Base-by-base conservation (phyloP, 2,888 invertebrate species). In the Calliopum simillimum region DNA sequence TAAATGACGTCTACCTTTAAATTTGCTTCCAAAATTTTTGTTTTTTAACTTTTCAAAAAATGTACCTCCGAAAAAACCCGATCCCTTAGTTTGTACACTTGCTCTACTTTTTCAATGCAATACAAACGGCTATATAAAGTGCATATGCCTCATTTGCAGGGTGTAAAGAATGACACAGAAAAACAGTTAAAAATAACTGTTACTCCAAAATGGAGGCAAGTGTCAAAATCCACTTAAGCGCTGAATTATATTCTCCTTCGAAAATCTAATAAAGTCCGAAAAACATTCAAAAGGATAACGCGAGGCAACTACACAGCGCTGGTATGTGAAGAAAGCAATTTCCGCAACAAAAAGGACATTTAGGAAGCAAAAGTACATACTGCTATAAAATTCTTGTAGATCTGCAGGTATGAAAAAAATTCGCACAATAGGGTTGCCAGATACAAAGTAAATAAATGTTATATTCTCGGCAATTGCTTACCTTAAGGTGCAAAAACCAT, bases 81-180 rank as follows among this genome's bases (percentile, higher is more conserved):
- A n/a, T n/a, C n/a, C n/a, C n/a, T n/a, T n/a, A n/a, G n/a, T n/a
- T n/a, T n/a, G n/a, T n/a, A n/a, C n/a, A n/a, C n/a, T n/a, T n/a
- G n/a, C n/a, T n/a, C n/a, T n/a, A n/a, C n/a, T n/a, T n/a, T n/a
- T n/a, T n/a, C n/a, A n/a, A n/a, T n/a, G n/a, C n/a, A n/a, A n/a
- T n/a, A n/a, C n/a, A n/a, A n/a, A n/a, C n/a, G n/a, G n/a, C n/a
- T n/a, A n/a, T n/a, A n/a, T n/a, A n/a, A n/a, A n/a, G n/a, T n/a
- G n/a, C n/a, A n/a, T n/a, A n/a, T n/a, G n/a, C n/a, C n/a, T n/a
- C n/a, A n/a, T n/a, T n/a, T n/a, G n/a, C n/a, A n/a, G n/a, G n/a
- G 16, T n/a, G 55, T 55, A 74, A 72, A 72, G 70, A 69, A 69
- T 71, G 69, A 70, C 69, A 68, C 69, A 49, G 12, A 6, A 49